Evolutionary conservation across 2,113 vertebrate species (phyloP), one percentile per base, ranked within the genome.

Genomic region (Gambusia affinis): DNA sequence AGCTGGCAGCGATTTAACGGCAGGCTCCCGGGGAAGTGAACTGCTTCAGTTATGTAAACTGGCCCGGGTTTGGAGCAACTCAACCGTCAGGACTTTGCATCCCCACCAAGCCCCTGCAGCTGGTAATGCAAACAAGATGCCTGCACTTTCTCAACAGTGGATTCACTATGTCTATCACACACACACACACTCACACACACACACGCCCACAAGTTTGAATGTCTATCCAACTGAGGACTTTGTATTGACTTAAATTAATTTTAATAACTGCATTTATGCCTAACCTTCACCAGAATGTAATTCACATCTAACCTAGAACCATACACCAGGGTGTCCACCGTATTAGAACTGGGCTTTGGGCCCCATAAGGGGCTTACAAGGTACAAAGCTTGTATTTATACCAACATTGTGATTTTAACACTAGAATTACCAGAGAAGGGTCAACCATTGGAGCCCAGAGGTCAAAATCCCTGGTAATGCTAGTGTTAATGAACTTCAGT

Each of bases 1-100:
- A 39, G 80, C 79, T 81, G 79, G 72, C 51, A 35, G 60, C 42
- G 82, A 91, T 89, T 93, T 94, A 94, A 95, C 93, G 89, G 93
- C 93, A 81, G 92, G 72, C 81, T 81, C 80, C 67, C 80, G 29
- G 70, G 85, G 76, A 85, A 87, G 83, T 81, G 85, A 69, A 83
- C 76, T 78, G 79, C 93, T 94, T 93, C 94, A 94, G 94, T 94
- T 95, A 94, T 95, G 93, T 95, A 95, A 95, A 95, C 94, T 82
- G 89, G 82, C 73, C 76, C 57, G 51, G 68, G 86, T 90, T 89
- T 76, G 88, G 82, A 93, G 67, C 89, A 90, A 93, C 85, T 92
- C 93, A 94, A 93, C 93, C 93, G 88, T 93, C 90, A 73, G 78
- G 75, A 91, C 75, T 95, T 95, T 95, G 93, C 94, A 95, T 95